phyloP scores from a whole-genome alignment of 2,113 vertebrate genomes.

The Butastur rufipennis region DNA sequence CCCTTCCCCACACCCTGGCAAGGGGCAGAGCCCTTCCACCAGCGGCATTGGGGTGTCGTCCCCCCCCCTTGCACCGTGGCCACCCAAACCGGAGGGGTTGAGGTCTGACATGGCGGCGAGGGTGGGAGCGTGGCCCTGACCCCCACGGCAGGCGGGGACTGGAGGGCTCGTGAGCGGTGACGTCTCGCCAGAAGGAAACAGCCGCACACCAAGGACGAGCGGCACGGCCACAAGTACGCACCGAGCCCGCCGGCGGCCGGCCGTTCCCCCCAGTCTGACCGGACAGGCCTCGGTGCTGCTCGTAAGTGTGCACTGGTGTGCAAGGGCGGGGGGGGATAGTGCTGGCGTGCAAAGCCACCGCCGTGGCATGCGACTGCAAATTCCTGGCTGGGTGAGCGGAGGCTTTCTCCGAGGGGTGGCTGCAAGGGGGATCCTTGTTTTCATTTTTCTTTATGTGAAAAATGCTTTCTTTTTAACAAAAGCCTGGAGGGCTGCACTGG shows the following conservation, averaged over 20 bases:
- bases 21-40: fast-evolving
- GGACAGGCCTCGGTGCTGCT: background rate
- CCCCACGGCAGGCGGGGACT: background rate
- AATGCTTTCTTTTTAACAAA: background rate
- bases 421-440: background rate
- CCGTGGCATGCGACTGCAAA: background rate
- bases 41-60: fast-evolving
- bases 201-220: conserved; percentile 29
- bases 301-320: background rate
- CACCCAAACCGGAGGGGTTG: background rate
- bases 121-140: background rate
- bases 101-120: background rate
- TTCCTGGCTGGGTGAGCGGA: background rate
- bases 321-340: background rate
- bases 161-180: conserved; percentile 1
- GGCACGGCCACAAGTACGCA: background rate
- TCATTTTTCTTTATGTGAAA: background rate
- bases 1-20: background rate
- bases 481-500: background rate
- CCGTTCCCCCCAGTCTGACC: background rate
- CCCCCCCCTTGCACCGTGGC: background rate
- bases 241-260: background rate
- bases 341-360: background rate
- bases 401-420: background rate
- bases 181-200: background rate